Percentiles rank a stretch among this genome's conserved stretches.
Conservation (phyloP, 1,140 invertebrate species). For the Hermetia illucens region DNA sequence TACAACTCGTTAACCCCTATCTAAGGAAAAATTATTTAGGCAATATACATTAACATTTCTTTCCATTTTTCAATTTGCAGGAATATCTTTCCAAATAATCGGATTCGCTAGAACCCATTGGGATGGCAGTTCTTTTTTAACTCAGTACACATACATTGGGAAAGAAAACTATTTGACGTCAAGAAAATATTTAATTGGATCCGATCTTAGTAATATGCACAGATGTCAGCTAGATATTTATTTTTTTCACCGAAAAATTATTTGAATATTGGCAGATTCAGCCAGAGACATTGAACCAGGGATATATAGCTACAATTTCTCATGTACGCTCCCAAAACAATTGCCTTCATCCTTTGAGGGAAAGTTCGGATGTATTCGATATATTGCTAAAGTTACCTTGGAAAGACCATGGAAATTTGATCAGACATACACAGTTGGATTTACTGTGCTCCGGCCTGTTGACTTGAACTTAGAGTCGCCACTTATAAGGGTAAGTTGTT, state of each 20-base stretch:
- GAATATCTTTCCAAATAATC: too few species aligned
- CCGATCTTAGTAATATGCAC: slow-evolving; percentile 19
- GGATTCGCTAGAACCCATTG: too few species aligned
- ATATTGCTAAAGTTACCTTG: slow-evolving; percentile 48
- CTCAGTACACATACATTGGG: slow-evolving; percentile 15
- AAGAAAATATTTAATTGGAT: slow-evolving; percentile 21
- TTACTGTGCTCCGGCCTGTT: slow-evolving; percentile 54
- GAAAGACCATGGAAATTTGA: slow-evolving; percentile 64
- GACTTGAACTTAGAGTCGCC: slow-evolving; percentile 49
- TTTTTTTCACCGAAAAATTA: slow-evolving; percentile 5
- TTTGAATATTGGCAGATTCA: slow-evolving; percentile 12
- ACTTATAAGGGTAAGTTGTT: slow-evolving; percentile 14
- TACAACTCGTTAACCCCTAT: too few species aligned
- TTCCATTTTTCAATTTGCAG: too few species aligned
- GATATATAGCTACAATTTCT: slow-evolving; percentile 41
- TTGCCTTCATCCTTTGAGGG: slow-evolving; percentile 59
- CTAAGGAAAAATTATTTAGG: too few species aligned
- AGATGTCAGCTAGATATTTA: slow-evolving; percentile 1
- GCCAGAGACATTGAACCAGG: slow-evolving; percentile 36
- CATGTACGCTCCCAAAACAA: slow-evolving; percentile 37
- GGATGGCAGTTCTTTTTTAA: too few species aligned
- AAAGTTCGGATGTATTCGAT: slow-evolving; percentile 50
- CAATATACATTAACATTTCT: too few species aligned
- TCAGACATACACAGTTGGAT: slow-evolving; percentile 51
- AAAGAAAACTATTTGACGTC: slow-evolving; percentile 23